Evolutionary conservation across 2,888 invertebrate species (phyloP).

Genomic region (Dasysyrphus albostriatus): DNA sequence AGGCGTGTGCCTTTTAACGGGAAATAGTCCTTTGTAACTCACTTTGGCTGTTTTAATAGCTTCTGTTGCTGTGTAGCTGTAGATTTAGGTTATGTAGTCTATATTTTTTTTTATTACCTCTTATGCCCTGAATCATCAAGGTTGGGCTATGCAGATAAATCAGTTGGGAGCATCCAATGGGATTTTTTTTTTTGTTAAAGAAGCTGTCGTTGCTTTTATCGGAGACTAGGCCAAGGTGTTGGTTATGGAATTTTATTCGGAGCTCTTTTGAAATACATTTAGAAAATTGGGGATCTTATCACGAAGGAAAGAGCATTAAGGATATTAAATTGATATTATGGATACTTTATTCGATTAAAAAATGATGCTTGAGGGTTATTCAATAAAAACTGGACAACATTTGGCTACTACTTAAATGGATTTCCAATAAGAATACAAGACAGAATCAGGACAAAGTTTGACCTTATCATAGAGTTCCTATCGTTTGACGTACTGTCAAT

Average conservation of each 20-base stretch:
- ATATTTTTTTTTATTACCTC: constrained; percentile 22
- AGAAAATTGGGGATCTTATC: constrained; percentile 16
- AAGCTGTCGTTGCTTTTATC: constrained; percentile 11
- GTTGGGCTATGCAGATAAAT: constrained; percentile 46
- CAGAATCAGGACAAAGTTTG: too few species aligned
- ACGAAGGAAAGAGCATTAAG: constrained; percentile 8
- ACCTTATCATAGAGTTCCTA: too few species aligned
- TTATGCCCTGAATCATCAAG: constrained; percentile 37
- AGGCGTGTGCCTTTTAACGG: constrained; percentile 45
- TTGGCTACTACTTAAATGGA: too few species aligned
- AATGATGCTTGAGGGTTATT: neutral
- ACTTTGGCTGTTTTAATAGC: constrained; percentile 46
- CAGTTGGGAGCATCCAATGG: constrained; percentile 24
- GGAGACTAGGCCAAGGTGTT: constrained; percentile 46
- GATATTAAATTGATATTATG: constrained; percentile 8
- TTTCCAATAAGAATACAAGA: too few species aligned
- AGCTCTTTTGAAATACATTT: constrained; percentile 16
- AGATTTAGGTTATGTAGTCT: constrained; percentile 12
- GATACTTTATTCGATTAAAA: neutral
- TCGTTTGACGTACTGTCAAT: too few species aligned
- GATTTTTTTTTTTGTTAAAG: neutral
- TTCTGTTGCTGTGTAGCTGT: neutral
- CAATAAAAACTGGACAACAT: neutral
- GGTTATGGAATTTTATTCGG: neutral
- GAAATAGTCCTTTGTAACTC: constrained; percentile 36